Conservation (phyloP, 2,888 invertebrate genomes). For the Eledone cirrhosa region DNA sequence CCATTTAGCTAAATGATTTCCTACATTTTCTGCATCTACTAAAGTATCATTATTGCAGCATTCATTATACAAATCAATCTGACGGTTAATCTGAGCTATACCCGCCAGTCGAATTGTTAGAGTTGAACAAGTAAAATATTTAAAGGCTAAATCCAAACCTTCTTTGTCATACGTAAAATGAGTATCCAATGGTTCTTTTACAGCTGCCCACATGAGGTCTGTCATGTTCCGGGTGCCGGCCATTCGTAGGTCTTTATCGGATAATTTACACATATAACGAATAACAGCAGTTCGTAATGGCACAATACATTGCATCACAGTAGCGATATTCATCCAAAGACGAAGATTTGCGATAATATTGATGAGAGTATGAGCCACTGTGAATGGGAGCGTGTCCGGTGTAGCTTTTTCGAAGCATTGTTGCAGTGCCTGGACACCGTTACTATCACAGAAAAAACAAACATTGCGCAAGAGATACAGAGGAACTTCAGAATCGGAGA, state of each 20-base stretch:
- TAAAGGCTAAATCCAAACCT: constrained; percentile 91
- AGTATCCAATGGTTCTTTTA: constrained; percentile 79
- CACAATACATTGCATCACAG: constrained; percentile 87
- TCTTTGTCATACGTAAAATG: constrained; percentile 82
- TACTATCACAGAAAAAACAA: constrained; percentile 90
- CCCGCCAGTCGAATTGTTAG: constrained; percentile 92
- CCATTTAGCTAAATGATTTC: constrained; percentile 85
- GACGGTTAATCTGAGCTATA: constrained; percentile 89
- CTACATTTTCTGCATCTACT: constrained; percentile 79
- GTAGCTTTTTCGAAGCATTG: constrained; percentile 82
- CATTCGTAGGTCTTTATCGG: constrained; percentile 88
- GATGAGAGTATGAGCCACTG: constrained; percentile 90
- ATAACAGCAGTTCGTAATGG: constrained; percentile 87
- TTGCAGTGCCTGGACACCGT: constrained; percentile 87
- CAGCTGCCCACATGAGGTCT: constrained; percentile 95
- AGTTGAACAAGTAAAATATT: constrained; percentile 94
- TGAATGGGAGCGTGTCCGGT: constrained; percentile 81
- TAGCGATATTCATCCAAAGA: constrained; percentile 90
- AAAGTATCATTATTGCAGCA: constrained; percentile 88
- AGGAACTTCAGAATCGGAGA: constrained; percentile 86
- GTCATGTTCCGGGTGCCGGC: constrained; percentile 92
- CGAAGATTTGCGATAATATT: constrained; percentile 89
- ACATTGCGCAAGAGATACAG: constrained; percentile 89
- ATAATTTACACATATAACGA: constrained; percentile 88
- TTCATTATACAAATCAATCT: constrained; percentile 90